These are phyloP conservation scores for Eulemur macaco DNA, from an alignment of 2,113 vertebrate species.

Conservation along the genomic window DNA sequence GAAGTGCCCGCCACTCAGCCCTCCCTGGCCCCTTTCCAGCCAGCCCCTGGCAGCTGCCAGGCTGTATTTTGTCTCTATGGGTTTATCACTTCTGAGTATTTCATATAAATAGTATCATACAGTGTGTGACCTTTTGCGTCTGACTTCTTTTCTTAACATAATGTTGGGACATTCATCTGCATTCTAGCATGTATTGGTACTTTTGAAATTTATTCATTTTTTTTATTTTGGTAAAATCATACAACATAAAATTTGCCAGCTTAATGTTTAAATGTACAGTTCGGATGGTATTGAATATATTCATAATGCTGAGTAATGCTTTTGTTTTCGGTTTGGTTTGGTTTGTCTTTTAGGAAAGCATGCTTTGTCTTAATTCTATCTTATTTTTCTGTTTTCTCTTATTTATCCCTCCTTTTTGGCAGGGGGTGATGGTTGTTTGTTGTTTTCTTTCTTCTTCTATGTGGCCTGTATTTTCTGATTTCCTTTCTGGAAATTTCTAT, in stretches of 20 bases:
- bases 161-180: background rate
- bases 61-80: background rate
- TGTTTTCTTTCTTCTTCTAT: background rate
- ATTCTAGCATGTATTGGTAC: background rate
- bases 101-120: background rate
- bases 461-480: constrained; percentile 5
- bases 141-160: background rate
- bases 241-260: background rate
- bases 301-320: background rate
- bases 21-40: background rate
- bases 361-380: background rate
- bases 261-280: background rate
- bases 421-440: background rate
- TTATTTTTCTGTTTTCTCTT: background rate
- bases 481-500: constrained; percentile 21
- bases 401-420: background rate
- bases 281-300: background rate
- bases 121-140: background rate
- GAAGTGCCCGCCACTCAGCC: background rate
- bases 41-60: background rate
- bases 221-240: background rate
- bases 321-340: background rate
- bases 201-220: background rate
- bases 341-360: background rate
- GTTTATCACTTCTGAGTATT: background rate